Evolutionary conservation across 2,888 invertebrate genomes (phyloP).

Genomic region (Standfussiana lucernea): DNA sequence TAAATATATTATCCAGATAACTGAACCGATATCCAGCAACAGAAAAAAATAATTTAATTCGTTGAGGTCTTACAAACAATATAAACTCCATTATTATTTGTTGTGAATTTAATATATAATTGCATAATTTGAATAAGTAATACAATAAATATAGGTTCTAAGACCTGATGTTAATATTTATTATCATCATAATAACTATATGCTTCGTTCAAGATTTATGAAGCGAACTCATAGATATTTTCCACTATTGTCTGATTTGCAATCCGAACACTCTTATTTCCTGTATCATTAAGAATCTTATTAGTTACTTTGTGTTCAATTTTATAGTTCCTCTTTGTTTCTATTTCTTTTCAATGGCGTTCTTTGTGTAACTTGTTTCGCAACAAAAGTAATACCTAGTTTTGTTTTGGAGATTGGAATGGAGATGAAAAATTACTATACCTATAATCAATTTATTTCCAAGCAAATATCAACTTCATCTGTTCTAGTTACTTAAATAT

Average conservation of each 20-base stretch:
- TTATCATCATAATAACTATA: slow-evolving; percentile 9
- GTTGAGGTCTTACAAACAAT: neutral
- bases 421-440: neutral
- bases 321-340: slow-evolving; percentile 48
- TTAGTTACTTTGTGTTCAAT: slow-evolving; percentile 42
- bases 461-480: neutral
- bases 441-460: neutral
- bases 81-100: neutral
- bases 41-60: neutral
- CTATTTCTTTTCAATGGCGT: slow-evolving; percentile 28
- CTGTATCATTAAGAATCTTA: slow-evolving; percentile 42
- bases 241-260: slow-evolving; percentile 43
- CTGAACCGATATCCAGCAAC: neutral
- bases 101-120: slow-evolving; percentile 1
- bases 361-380: slow-evolving; percentile 16
- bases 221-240: slow-evolving; percentile 32
- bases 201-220: slow-evolving; percentile 37
- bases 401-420: slow-evolving; percentile 12
- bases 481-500: neutral
- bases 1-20: neutral
- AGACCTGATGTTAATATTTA: slow-evolving; percentile 41
- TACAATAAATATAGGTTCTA: slow-evolving; percentile 19
- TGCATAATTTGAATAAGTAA: slow-evolving; percentile 26
- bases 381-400: neutral
- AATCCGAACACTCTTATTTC: slow-evolving; percentile 42